Percentiles rank a stretch among this genome's conserved stretches.
Evolutionary conservation across 2,888 invertebrate genomes (phyloP).

Genomic region (Physocephala rufipes): DNA sequence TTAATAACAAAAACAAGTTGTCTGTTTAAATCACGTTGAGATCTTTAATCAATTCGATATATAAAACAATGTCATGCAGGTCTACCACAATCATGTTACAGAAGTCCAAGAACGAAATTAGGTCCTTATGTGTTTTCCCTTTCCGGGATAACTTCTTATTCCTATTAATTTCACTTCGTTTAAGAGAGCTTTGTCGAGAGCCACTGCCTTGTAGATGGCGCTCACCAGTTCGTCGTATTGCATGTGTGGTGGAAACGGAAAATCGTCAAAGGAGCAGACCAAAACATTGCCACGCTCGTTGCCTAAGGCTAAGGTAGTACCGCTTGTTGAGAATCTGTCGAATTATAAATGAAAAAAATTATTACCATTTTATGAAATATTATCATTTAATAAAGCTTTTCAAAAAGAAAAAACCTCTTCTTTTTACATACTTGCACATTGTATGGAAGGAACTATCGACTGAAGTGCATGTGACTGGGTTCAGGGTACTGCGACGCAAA

Average conservation of each 20-base stretch:
- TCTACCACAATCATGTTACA: too few species aligned
- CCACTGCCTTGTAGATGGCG: slow-evolving; percentile 73
- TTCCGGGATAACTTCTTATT: slow-evolving; percentile 56
- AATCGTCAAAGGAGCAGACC: slow-evolving; percentile 76
- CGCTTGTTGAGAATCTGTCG: slow-evolving; percentile 72
- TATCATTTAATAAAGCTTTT: too few species aligned
- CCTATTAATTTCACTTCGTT: slow-evolving; percentile 72
- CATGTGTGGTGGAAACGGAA: slow-evolving; percentile 78
- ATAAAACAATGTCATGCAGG: too few species aligned
- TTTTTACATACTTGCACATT: slow-evolving; percentile 52
- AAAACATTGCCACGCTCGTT: slow-evolving; percentile 75
- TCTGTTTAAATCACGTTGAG: too few species aligned
- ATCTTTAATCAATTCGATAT: too few species aligned
- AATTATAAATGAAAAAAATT: neutral
- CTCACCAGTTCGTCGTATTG: slow-evolving; percentile 73
- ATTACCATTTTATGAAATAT: neutral
- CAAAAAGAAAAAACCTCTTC: too few species aligned
- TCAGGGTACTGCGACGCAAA: slow-evolving; percentile 75
- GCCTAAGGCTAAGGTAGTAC: slow-evolving; percentile 75
- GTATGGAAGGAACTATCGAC: slow-evolving; percentile 56
- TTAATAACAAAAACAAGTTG: too few species aligned
- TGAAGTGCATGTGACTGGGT: slow-evolving; percentile 66
- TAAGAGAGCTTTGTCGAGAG: slow-evolving; percentile 72
- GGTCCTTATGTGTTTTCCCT: slow-evolving; percentile 22
- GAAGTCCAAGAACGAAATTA: neutral